These are phyloP conservation scores for Girardinus metallicus DNA, from an alignment of 2,797 vertebrate species.

Conservation along the genomic window DNA sequence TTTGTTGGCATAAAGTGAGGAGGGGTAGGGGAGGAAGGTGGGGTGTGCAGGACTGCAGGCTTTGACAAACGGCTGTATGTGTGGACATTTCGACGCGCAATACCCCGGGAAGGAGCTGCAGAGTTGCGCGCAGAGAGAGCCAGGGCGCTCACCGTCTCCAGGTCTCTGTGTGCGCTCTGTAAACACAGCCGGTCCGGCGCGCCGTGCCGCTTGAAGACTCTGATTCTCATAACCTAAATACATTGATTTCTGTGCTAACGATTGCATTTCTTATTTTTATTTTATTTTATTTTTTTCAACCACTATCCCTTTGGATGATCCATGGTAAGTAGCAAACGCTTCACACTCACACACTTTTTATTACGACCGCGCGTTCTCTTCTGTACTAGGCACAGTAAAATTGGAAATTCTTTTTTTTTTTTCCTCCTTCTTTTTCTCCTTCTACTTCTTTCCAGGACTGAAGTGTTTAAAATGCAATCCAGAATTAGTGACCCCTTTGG, in stretches of 20 bases:
- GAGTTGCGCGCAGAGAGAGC: constrained; percentile 73
- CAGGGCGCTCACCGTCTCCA: constrained; percentile 69
- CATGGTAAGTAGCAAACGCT: constrained; percentile 76
- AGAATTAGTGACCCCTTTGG: not conserved
- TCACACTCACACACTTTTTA: constrained; percentile 62
- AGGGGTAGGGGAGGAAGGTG: constrained; percentile 64
- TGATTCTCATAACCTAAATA: constrained; percentile 75
- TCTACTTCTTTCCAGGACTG: not conserved
- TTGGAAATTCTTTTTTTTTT: constrained; percentile 28
- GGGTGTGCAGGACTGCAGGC: constrained; percentile 85
- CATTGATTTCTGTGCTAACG: constrained; percentile 80
- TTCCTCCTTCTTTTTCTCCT: constrained; percentile 7
- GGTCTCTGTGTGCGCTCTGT: constrained; percentile 70
- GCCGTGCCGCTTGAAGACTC: constrained; percentile 59
- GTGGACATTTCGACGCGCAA: constrained; percentile 86
- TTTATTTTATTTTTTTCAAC: constrained; percentile 26
- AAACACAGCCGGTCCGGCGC: constrained; percentile 74
- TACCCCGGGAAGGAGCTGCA: constrained; percentile 81
- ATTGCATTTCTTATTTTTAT: constrained; percentile 40
- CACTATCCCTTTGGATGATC: constrained; percentile 68
- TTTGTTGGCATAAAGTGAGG: constrained; percentile 82
- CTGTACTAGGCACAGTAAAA: constrained; percentile 26
- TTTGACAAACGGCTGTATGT: constrained; percentile 88
- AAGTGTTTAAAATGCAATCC: constrained; percentile 1
- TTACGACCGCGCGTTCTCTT: constrained; percentile 51